Percentiles rank a stretch among this genome's conserved stretches.
Conservation (phyloP, 92 coral and sea anemone species). For the Zoanthus gigantus region DNA sequence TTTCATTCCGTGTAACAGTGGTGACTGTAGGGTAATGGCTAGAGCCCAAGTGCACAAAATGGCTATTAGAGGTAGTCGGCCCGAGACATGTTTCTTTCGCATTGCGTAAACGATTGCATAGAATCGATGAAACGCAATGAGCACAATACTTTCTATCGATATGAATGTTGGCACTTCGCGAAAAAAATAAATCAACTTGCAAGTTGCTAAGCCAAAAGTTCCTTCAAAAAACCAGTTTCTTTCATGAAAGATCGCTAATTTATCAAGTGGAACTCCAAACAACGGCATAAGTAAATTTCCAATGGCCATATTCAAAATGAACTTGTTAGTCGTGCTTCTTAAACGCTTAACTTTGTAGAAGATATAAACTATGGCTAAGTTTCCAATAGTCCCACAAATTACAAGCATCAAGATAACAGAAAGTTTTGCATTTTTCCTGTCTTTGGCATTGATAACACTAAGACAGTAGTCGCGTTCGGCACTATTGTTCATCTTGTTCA, state of each 20-base stretch:
- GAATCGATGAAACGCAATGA: slow-evolving; percentile 22
- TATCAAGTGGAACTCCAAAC: background rate
- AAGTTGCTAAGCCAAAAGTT: slow-evolving; percentile 7
- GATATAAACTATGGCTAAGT: background rate
- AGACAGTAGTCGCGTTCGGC: background rate
- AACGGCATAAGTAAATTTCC: background rate
- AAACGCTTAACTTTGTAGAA: background rate
- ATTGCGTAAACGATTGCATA: slow-evolving; percentile 12
- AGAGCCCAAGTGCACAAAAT: background rate
- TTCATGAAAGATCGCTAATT: background rate
- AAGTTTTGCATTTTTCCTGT: background rate
- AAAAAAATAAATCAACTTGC: background rate
- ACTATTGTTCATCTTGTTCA: background rate
- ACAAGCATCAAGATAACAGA: background rate
- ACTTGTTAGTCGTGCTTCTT: slow-evolving; percentile 2
- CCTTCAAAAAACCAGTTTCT: slow-evolving; percentile 3
- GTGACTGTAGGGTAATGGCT: background rate
- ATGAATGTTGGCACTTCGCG: background rate
- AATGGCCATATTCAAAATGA: background rate
- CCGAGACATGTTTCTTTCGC: background rate
- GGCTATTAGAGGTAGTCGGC: background rate
- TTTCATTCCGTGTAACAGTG: background rate
- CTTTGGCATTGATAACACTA: background rate
- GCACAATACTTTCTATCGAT: slow-evolving; percentile 3
- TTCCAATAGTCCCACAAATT: background rate